These are phyloP conservation scores for Ibycter americanus DNA, from an alignment of 2,797 vertebrate species.

Conservation along the genomic window DNA sequence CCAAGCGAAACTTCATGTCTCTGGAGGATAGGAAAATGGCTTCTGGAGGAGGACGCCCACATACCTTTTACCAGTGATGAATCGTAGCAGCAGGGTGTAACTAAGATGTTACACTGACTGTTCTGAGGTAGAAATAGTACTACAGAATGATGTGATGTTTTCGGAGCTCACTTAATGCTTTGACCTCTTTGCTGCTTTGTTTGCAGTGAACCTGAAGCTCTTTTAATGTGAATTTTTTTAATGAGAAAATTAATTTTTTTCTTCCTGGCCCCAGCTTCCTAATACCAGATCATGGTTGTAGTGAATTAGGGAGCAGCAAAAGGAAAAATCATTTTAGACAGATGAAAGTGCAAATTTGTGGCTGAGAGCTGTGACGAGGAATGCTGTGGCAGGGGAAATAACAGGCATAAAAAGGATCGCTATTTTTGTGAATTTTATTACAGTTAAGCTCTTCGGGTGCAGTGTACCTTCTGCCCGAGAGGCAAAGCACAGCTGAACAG, in stretches of 20 bases:
- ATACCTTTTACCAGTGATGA: not conserved
- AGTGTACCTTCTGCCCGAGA: not conserved
- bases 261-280: not conserved
- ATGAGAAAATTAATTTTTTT: slow-evolving; percentile 30
- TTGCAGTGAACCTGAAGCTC: slow-evolving; percentile 6
- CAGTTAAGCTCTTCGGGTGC: not conserved
- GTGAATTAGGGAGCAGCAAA: not conserved
- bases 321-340: not conserved
- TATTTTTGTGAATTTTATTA: not conserved
- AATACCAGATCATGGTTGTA: not conserved
- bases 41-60: not conserved
- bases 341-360: not conserved
- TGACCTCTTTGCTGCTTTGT: slow-evolving; percentile 35
- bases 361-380: not conserved
- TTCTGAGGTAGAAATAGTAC: not conserved
- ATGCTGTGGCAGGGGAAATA: not conserved
- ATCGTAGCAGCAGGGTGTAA: not conserved
- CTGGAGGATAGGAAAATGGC: not conserved
- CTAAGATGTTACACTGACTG: not conserved
- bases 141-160: not conserved
- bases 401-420: fast-evolving
- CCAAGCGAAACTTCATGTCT: slow-evolving; percentile 38
- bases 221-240: slow-evolving; percentile 14
- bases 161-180: not conserved
- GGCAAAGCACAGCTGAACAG: not conserved